Percentiles rank a stretch among this genome's conserved stretches.
These are phyloP conservation scores for Tachysurus vachellii DNA, from an alignment of 2,113 vertebrate species.

Conservation along the genomic window DNA sequence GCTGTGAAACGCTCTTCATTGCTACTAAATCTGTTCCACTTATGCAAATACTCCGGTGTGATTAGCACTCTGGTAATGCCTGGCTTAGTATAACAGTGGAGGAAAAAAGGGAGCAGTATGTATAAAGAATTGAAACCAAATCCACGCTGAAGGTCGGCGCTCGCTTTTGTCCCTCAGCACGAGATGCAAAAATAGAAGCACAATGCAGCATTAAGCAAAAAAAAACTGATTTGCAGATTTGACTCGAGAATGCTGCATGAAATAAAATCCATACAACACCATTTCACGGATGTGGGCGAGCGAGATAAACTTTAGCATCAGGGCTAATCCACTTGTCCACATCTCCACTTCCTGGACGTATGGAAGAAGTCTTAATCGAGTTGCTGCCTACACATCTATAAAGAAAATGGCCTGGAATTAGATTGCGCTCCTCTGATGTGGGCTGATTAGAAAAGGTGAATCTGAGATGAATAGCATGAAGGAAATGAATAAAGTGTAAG, in stretches of 20 bases:
- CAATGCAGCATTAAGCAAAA: slow-evolving; percentile 31
- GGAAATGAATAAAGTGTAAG: not conserved
- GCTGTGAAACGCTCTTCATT: slow-evolving; percentile 13
- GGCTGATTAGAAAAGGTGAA: not conserved
- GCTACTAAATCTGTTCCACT: slow-evolving; percentile 26
- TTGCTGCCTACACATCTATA: slow-evolving; percentile 2
- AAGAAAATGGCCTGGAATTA: not conserved
- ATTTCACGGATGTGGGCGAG: not conserved
- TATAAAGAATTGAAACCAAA: slow-evolving; percentile 37
- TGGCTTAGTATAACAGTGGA: not conserved
- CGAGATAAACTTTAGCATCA: not conserved
- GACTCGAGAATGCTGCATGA: not conserved
- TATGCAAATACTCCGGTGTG: slow-evolving; percentile 42
- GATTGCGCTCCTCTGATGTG: not conserved
- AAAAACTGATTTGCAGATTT: not conserved
- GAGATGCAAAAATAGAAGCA: slow-evolving; percentile 9
- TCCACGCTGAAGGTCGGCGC: slow-evolving; percentile 12
- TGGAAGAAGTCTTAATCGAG: slow-evolving; percentile 4
- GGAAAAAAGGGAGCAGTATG: not conserved
- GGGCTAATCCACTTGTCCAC: slow-evolving; percentile 1
- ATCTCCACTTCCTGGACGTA: slow-evolving; percentile 4
- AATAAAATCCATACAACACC: not conserved
- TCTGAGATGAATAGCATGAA: slow-evolving; percentile 1
- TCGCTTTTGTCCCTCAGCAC: slow-evolving; percentile 14
- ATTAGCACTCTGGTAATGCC: slow-evolving; percentile 19